A percentile compares a stretch with the other conserved stretches of the same genome.
Evolutionary conservation across 2,888 invertebrate species (phyloP).

Genomic region (Tiphia femorata): DNA sequence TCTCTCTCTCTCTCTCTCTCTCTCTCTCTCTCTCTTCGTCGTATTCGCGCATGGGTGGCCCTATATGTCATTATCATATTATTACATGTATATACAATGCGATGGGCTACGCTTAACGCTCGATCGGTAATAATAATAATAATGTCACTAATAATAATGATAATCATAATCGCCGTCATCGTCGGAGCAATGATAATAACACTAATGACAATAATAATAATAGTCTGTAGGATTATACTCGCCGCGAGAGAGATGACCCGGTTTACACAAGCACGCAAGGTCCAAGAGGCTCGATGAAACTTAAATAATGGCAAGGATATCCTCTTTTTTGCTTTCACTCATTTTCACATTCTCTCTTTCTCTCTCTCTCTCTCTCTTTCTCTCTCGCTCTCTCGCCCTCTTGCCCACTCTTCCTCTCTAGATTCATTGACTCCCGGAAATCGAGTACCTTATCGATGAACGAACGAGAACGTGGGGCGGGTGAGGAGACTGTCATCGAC

Average conservation of each 20-base stretch:
- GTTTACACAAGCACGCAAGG: neutral
- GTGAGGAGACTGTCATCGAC: neutral
- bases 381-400: neutral
- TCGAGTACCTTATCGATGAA: neutral
- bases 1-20: neutral
- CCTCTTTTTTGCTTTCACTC: neutral
- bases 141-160: no score
- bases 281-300: neutral
- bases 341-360: no score
- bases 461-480: conserved; percentile 1
- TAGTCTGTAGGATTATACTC: neutral
- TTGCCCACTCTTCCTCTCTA: neutral
- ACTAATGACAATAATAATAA: no score
- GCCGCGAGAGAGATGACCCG: neutral
- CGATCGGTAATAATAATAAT: conserved; percentile 3
- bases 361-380: neutral
- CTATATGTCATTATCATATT: conserved; percentile 2
- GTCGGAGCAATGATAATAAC: no score
- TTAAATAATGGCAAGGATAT: neutral
- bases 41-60: conserved; percentile 1
- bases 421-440: neutral
- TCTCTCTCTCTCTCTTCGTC: conserved; percentile 3
- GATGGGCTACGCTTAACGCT: conserved; percentile 5
- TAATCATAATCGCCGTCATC: no score
- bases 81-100: conserved; percentile 20